Evolutionary conservation across 2,797 vertebrate genomes (phyloP).

Genomic region (Acanthiza pusilla): DNA sequence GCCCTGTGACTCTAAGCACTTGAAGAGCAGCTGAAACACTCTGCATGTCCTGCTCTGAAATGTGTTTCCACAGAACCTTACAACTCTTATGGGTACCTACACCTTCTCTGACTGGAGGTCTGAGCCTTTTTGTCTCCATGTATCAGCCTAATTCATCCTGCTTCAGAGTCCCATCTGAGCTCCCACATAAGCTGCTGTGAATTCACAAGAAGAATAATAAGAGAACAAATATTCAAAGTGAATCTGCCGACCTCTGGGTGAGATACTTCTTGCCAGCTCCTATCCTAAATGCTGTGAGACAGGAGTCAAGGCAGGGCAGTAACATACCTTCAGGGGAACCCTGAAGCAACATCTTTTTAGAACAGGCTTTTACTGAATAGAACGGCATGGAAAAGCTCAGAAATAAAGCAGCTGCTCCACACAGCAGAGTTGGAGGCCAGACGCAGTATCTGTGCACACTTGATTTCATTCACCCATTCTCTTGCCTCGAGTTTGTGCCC

Average conservation of each 20-base stretch:
- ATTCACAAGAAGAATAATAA: background rate
- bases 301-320: background rate
- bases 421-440: background rate
- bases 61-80: background rate
- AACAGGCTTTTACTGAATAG: background rate
- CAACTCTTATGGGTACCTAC: background rate
- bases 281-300: background rate
- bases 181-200: background rate
- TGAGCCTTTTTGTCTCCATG: background rate
- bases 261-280: background rate
- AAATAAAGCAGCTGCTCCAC: background rate
- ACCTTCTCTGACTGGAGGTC: background rate
- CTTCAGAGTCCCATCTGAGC: background rate
- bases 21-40: background rate
- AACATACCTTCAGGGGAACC: background rate
- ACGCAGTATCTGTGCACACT: rapidly evolving
- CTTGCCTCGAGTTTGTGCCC: background rate
- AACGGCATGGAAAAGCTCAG: background rate
- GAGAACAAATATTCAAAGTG: background rate
- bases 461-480: background rate
- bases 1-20: background rate
- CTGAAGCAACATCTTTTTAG: background rate
- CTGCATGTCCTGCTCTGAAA: background rate
- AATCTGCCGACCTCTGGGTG: background rate
- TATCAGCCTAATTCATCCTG: background rate